Evolutionary conservation across 2,797 vertebrate genomes (phyloP).

Genomic region (Gymnoscopelus braueri): DNA sequence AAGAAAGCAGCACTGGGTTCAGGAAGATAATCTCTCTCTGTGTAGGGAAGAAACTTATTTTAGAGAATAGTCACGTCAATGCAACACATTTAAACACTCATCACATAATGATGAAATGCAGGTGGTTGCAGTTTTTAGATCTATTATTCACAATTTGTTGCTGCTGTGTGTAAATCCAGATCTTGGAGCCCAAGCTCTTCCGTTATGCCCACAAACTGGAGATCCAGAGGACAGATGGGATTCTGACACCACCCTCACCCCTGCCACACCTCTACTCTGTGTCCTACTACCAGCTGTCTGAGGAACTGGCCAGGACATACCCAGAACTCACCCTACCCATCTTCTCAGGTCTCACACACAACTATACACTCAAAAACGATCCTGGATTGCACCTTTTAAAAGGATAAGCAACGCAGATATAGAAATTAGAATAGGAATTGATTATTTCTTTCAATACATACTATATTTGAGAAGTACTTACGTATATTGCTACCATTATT

Average conservation of each 20-base stretch:
- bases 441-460: too few species aligned
- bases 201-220: conserved; percentile 98
- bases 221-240: conserved; percentile 92
- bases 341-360: conserved; percentile 89
- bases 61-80: too few species aligned
- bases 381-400: too few species aligned
- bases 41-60: too few species aligned
- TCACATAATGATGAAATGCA: too few species aligned
- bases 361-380: background rate
- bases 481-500: too few species aligned
- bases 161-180: conserved; percentile 76
- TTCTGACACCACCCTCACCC: conserved; percentile 91
- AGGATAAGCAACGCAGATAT: too few species aligned
- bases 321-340: conserved; percentile 96
- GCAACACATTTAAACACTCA: too few species aligned
- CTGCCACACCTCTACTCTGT: conserved; percentile 96
- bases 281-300: conserved; percentile 97
- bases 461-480: too few species aligned
- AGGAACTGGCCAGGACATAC: conserved; percentile 96
- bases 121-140: background rate
- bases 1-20: too few species aligned
- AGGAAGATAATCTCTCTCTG: too few species aligned
- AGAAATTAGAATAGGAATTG: too few species aligned
- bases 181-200: conserved; percentile 98
- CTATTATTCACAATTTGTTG: background rate